These are phyloP conservation scores for Oreochromis mossambicus DNA, from an alignment of 2,797 vertebrate genomes.

Conservation along the genomic window DNA sequence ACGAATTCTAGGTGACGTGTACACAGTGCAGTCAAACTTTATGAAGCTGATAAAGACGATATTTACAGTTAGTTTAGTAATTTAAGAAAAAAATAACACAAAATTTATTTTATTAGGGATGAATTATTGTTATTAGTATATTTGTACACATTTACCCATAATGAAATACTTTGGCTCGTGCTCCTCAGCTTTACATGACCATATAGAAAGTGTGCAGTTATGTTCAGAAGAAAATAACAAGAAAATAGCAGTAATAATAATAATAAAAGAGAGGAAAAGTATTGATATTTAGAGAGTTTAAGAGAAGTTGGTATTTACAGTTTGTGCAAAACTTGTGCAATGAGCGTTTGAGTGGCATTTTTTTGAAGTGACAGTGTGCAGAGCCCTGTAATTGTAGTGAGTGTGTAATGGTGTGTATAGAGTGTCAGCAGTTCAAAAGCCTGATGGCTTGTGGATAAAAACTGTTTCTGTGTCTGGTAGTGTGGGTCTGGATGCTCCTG, in stretches of 20 bases:
- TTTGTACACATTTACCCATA: not conserved
- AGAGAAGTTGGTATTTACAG: no score
- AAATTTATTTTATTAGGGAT: not conserved
- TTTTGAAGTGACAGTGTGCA: no score
- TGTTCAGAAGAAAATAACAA: not conserved
- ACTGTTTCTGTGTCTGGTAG: no score
- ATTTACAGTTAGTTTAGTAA: not conserved
- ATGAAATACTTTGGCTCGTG: not conserved
- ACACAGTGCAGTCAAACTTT: constrained; percentile 13
- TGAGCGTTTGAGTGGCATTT: no score
- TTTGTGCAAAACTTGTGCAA: no score
- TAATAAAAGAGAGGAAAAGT: no score
- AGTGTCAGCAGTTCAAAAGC: no score
- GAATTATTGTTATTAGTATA: not conserved
- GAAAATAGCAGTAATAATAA: not conserved
- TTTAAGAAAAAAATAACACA: not conserved
- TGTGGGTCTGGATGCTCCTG: no score
- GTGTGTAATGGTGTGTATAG: no score
- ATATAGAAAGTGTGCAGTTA: not conserved
- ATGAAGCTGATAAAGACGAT: not conserved
- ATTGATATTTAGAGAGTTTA: no score
- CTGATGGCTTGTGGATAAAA: no score
- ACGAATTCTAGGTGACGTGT: not conserved
- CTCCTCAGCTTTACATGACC: not conserved
- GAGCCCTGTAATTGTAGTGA: no score